phyloP scores from a whole-genome alignment of 1,140 invertebrate genomes.

The Rhysida immarginata region DNA sequence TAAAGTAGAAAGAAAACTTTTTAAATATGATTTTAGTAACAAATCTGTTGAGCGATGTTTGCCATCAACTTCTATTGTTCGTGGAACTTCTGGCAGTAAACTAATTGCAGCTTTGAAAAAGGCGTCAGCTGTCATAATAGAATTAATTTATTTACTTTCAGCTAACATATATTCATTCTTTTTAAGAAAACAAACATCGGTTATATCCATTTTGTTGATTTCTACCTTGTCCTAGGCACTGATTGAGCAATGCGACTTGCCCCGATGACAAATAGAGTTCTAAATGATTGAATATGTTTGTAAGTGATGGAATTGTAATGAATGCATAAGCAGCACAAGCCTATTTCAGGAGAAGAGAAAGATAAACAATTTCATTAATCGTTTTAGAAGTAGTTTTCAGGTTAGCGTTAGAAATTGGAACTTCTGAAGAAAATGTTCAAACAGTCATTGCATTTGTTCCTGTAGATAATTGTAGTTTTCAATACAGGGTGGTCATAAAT shows the following conservation, averaged over 20 bases:
- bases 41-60: slow-evolving; percentile 52
- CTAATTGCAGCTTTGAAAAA: slow-evolving; percentile 77
- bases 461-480: no score
- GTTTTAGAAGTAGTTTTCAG: no score
- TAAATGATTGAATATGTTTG: slow-evolving; percentile 52
- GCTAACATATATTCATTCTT: no score
- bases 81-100: slow-evolving; percentile 58
- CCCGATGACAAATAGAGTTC: slow-evolving; percentile 74
- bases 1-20: slow-evolving; percentile 62
- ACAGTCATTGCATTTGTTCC: no score
- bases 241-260: slow-evolving; percentile 74
- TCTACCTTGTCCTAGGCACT: slow-evolving; percentile 77
- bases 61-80: slow-evolving; percentile 55
- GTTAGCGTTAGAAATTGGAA: no score
- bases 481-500: no score
- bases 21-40: slow-evolving; percentile 48
- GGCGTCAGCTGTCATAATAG: slow-evolving; percentile 53
- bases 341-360: no score
- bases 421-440: no score
- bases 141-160: slow-evolving; percentile 8
- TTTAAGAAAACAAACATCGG: neutral
- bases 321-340: slow-evolving; percentile 91
- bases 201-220: no score
- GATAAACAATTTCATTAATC: no score
- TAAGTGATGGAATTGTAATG: slow-evolving; percentile 87